Evolutionary conservation across 2,113 vertebrate genomes (phyloP), one percentile per base, ranked within the genome.

Genomic region (Tamias sibiricus): DNA sequence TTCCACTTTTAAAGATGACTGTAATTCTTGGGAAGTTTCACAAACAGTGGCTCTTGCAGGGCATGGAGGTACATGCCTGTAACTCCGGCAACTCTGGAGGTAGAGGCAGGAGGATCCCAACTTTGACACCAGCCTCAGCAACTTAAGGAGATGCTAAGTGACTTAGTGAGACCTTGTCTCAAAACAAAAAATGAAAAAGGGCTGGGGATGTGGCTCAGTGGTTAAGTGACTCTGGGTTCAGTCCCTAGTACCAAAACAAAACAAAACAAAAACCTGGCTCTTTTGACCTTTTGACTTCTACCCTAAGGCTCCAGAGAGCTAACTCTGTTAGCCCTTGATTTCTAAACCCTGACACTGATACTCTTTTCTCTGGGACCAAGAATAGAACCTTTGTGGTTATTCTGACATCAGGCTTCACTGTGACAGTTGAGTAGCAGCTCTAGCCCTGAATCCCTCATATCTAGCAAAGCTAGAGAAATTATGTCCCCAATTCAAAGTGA

Each of bases 241-340:
- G 24, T 62, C 59, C 26, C 59, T 28, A 62, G 59, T 62, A 62
- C 59, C 59, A 28, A 62, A 62, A 62, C 22, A 62, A 62, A 59
- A 26, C 59, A 62, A 62, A 62, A 62, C 24, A 62, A 62, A 28
- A 62, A 28, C 59, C 8, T 62, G 59, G 47, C 30, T 95, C 59
- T 37, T 92, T 26, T 90, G 81, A 87, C 69, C 35, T 95, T 95
- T 74, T 90, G 84, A 80, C n/a, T 75, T 84, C 47, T 52, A 71
- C 37, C 30, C 72, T 16, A 24, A 75, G 72, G 76, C 37, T 81
- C 72, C 14, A 59, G 14, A 94, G 81, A 94, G 13, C 62, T 52
- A 84, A 87, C 19, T 79, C 54, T 35, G 40, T 72, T 84, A 83
- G 95, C 28, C 16, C 24, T 84, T 72, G 13, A 40, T 89, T 95